These are phyloP conservation scores for Hydra vulgaris DNA, from an alignment of 30 jellyfish, hydroid and myxozoan genomes.

Conservation along the genomic window DNA sequence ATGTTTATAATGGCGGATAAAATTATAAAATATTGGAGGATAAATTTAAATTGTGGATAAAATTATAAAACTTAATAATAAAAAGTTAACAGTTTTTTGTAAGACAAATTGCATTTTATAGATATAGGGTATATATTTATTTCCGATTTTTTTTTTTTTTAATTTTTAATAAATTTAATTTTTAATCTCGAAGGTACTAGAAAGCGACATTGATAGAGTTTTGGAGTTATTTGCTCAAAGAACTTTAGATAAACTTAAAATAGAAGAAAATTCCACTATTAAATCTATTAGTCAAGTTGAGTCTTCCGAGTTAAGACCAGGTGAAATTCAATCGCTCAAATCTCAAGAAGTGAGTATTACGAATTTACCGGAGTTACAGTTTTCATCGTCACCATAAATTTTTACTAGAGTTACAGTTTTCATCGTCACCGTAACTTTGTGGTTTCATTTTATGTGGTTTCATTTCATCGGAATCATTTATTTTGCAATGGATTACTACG, in stretches of 20 bases:
- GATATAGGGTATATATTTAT: too few relatives aligned
- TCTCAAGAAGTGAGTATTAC: not conserved
- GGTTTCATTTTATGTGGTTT: too few relatives aligned
- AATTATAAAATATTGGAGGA: too few relatives aligned
- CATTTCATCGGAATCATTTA: too few relatives aligned
- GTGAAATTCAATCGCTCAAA: not conserved
- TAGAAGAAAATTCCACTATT: not conserved
- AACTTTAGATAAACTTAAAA: not conserved
- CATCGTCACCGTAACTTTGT: too few relatives aligned
- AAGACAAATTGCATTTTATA: too few relatives aligned
- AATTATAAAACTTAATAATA: too few relatives aligned
- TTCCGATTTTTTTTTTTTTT: too few relatives aligned
- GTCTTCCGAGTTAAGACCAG: not conserved
- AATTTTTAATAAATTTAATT: not conserved
- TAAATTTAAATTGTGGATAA: too few relatives aligned
- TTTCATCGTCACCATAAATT: not conserved
- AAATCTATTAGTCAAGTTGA: not conserved
- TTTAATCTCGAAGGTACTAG: slow-evolving; percentile 9
- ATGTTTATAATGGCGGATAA: too few relatives aligned
- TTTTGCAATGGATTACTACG: too few relatives aligned
- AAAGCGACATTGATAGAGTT: slow-evolving; percentile 20
- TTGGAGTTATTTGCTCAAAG: not conserved
- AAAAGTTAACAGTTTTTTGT: too few relatives aligned
- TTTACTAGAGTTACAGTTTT: not conserved
- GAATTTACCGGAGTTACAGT: not conserved